A percentile compares a stretch with the other conserved stretches of the same genome.
These are phyloP conservation scores for Melanaphis sacchari DNA, from an alignment of 1,140 invertebrate species.

Conservation along the genomic window DNA sequence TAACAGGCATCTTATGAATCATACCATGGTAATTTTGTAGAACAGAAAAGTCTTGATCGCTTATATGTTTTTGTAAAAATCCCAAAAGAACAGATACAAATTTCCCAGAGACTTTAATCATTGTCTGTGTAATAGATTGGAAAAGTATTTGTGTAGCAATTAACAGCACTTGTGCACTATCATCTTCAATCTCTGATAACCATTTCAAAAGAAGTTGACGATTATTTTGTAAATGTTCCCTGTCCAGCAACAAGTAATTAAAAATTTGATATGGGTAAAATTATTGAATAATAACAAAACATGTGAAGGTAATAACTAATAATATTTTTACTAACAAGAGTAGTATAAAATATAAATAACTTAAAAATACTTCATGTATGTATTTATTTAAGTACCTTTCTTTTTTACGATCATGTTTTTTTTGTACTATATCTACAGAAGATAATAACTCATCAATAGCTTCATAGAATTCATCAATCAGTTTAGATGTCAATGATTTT, in stretches of 20 bases:
- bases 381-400: conserved; percentile 69
- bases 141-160: conserved; percentile 82
- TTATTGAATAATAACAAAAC: no score
- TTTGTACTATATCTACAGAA: conserved; percentile 78
- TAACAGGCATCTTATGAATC: conserved; percentile 29
- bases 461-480: conserved; percentile 79
- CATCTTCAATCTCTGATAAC: conserved; percentile 78
- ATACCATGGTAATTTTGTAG: conserved; percentile 81
- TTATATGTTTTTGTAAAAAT: conserved; percentile 75
- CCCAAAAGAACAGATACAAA: conserved; percentile 83
- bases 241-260: conserved; percentile 69
- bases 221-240: conserved; percentile 55
- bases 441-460: conserved; percentile 75
- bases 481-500: conserved; percentile 69
- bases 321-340: not conserved
- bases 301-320: not conserved
- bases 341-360: conserved; percentile 52
- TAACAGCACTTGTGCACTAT: conserved; percentile 86
- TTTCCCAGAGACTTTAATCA: conserved; percentile 89
- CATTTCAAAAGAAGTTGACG: conserved; percentile 58
- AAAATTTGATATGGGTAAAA: conserved; percentile 69
- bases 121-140: conserved; percentile 77
- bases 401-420: conserved; percentile 88
- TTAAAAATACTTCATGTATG: conserved; percentile 16
- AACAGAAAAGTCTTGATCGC: conserved; percentile 69